Base-by-base conservation (phyloP, 2,888 invertebrate genomes). In the Andrena bucephala region DNA sequence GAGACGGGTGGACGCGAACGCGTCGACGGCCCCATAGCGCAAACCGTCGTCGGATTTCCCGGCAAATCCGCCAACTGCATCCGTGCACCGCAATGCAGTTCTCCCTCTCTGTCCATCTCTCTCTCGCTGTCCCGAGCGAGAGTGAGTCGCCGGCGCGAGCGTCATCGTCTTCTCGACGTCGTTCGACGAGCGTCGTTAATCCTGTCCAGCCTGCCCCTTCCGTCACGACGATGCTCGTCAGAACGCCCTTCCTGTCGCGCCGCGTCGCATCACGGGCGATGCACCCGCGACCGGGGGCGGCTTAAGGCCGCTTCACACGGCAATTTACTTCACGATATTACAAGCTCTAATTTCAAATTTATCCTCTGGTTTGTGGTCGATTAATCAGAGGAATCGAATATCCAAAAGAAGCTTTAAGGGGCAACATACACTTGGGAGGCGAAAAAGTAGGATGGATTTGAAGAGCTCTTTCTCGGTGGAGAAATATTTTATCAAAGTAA, bases 61-160 rank as follows among this genome's bases (percentile, higher is more conserved):
- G 52, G 10, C 48, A 71, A 71, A 70, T 80, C 62, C 62, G 33
- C 42, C 29, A 6, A 65, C 59, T 69, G 73, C 57, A 27, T 36
- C 71, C 33, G 75, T 52, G 33, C 73, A 71, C 86, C 73, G 84
- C 84, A 86, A 77, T 85, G 85, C 85, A 75, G 86, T 75, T 59
- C 66, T 27, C 42, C 54, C 60, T 62, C 48, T 31, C 57, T 24
- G 16, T 50, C 24, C 50, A 0, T 36, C 57, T 29, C 60, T 74
- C 54, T 42, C 42, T 3, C 42, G 42, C 42, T 42, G 13, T 42
- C 42, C 16, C 74, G 68, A 52, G 66, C 36, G 50, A 57, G 50
- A 31, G 59, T 57, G 57, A 59, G 42, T 36, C 60, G 62, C 27
- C 66, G 62, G 33, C 66, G 68, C 29, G 66, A 67, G 71, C 62